A percentile compares a stretch with the other conserved stretches of the same genome.
These are phyloP conservation scores for Kryptolebias marmoratus DNA, from an alignment of 2,113 vertebrate genomes.

Conservation along the genomic window DNA sequence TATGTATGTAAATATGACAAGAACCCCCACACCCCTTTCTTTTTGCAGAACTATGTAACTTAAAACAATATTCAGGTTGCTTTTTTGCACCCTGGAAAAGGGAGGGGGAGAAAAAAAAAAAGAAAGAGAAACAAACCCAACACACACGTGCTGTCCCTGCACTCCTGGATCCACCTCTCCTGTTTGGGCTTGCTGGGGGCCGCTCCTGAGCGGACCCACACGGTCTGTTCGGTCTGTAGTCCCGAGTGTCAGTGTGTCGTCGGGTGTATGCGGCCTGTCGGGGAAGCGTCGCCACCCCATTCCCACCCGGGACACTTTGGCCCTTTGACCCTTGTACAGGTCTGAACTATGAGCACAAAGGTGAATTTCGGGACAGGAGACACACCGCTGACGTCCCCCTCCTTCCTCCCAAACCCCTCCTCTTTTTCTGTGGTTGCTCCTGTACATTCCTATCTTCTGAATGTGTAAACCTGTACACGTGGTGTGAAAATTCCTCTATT, in stretches of 20 bases:
- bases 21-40: conserved; percentile 23
- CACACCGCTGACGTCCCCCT: conserved; percentile 51
- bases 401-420: not conserved
- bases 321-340: conserved; percentile 64
- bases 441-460: conserved; percentile 84
- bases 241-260: conserved; percentile 47
- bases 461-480: conserved; percentile 88
- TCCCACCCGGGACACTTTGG: conserved; percentile 29
- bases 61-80: conserved; percentile 78
- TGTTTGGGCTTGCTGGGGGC: conserved; percentile 49
- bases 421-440: conserved; percentile 70
- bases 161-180: conserved; percentile 57
- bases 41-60: conserved; percentile 73
- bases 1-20: conserved; percentile 77
- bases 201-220: conserved; percentile 60
- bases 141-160: conserved; percentile 35
- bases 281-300: conserved; percentile 23
- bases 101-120: not conserved
- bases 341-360: conserved; percentile 80
- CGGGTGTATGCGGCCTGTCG: conserved; percentile 44
- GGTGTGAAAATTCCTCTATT: conserved; percentile 93
- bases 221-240: conserved; percentile 58
- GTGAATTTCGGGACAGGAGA: conserved; percentile 57
- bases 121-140: conserved; percentile 45
- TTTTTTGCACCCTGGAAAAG: conserved; percentile 75